Conservation (phyloP, 2,113 vertebrate species). For the Butorides virescens region DNA sequence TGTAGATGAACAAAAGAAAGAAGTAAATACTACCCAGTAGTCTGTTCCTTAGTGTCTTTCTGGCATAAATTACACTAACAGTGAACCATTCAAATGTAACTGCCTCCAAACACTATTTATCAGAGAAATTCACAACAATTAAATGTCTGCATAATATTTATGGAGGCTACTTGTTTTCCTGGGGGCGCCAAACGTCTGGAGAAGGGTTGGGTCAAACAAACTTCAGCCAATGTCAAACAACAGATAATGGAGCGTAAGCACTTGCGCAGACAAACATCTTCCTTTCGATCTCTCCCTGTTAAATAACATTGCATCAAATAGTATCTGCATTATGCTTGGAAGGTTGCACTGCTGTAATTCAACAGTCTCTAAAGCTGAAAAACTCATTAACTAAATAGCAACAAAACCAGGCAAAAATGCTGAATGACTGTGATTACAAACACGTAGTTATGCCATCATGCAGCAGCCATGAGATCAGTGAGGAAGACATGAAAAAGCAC, state of each 20-base stretch:
- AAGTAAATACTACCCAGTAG: neutral
- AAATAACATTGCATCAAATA: neutral
- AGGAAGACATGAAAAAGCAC: neutral
- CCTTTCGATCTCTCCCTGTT: neutral
- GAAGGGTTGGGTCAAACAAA: slow-evolving; percentile 21
- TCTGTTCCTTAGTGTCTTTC: slow-evolving; percentile 16
- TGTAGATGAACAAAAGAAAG: neutral
- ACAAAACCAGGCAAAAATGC: neutral
- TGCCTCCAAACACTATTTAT: slow-evolving; percentile 26
- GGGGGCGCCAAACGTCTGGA: slow-evolving; percentile 44
- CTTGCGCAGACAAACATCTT: neutral
- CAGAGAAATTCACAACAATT: slow-evolving; percentile 48
- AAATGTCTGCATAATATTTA: slow-evolving; percentile 41
- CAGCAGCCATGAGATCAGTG: neutral
- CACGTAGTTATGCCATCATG: neutral
- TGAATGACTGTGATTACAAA: neutral
- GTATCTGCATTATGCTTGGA: neutral
- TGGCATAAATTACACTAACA: neutral
- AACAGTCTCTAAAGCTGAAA: neutral
- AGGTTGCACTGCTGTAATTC: neutral
- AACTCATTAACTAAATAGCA: neutral
- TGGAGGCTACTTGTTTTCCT: slow-evolving; percentile 34
- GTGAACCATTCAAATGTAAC: neutral
- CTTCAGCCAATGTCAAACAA: slow-evolving; percentile 27
- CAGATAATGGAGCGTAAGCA: neutral